These are phyloP conservation scores for Anarsia innoxiella DNA, from an alignment of 2,888 invertebrate species.

Conservation along the genomic window DNA sequence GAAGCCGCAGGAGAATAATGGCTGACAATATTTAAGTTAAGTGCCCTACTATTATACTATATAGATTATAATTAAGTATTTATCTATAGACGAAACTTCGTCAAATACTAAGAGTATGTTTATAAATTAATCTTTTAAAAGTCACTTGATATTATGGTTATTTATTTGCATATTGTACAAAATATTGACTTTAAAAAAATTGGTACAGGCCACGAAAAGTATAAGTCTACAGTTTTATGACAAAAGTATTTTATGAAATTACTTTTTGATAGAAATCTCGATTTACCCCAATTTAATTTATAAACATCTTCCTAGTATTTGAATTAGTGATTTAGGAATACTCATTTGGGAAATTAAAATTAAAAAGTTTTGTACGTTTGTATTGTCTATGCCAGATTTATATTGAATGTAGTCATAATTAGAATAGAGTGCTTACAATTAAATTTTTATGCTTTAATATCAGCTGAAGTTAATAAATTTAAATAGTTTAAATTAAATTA, in stretches of 20 bases:
- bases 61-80: neutral
- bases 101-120: conserved; percentile 18
- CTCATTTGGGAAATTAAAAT: conserved; percentile 19
- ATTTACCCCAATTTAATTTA: conserved; percentile 7
- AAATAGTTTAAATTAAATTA: no score
- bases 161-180: no score
- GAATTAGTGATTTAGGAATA: conserved; percentile 24
- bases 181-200: no score
- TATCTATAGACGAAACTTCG: conserved; percentile 3
- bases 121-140: conserved; percentile 10
- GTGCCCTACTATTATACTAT: neutral
- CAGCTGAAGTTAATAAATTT: no score
- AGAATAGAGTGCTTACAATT: no score
- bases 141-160: no score
- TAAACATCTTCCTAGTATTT: conserved; percentile 6
- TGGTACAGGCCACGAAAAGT: no score
- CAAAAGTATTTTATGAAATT: no score
- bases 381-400: conserved; percentile 5
- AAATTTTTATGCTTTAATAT: no score
- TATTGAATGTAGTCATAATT: neutral
- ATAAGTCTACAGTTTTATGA: no score
- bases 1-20: conserved; percentile 67
- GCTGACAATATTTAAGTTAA: conserved; percentile 47
- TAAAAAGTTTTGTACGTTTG: conserved; percentile 8
- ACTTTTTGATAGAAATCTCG: no score